Conservation (phyloP, 1,140 invertebrate genomes). For the Hyphantria cunea region DNA sequence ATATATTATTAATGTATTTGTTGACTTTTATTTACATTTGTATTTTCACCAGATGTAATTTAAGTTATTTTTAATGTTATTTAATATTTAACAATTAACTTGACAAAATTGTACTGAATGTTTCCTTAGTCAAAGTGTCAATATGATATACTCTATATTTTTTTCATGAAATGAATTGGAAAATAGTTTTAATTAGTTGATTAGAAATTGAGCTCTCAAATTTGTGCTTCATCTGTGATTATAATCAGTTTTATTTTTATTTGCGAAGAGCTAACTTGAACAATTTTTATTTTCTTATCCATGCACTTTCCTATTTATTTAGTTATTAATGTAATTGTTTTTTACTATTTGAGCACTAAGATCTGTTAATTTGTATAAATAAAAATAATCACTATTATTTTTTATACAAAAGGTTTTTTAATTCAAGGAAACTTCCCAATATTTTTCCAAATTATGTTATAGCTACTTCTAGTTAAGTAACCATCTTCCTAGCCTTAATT, state of each 20-base stretch:
- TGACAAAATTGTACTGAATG: slow-evolving; percentile 35
- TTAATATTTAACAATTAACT: slow-evolving; percentile 35
- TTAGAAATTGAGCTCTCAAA: slow-evolving; percentile 65
- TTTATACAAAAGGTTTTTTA: slow-evolving; percentile 35
- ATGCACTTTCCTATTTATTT: slow-evolving; percentile 79
- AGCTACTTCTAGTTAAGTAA: too few relatives aligned
- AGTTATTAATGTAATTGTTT: slow-evolving; percentile 66
- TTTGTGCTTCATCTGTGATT: slow-evolving; percentile 74
- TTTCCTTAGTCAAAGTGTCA: slow-evolving; percentile 32
- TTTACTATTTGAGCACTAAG: slow-evolving; percentile 76
- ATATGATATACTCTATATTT: slow-evolving; percentile 24
- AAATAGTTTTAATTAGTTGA: slow-evolving; percentile 30
- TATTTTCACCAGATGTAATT: slow-evolving; percentile 25
- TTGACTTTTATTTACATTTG: slow-evolving; percentile 28
- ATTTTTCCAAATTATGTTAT: too few relatives aligned
- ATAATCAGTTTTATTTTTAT: slow-evolving; percentile 66
- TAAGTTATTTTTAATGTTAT: slow-evolving; percentile 37
- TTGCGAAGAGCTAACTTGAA: slow-evolving; percentile 63
- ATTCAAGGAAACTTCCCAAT: background rate
- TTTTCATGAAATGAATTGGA: slow-evolving; percentile 32
- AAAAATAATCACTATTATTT: slow-evolving; percentile 57
- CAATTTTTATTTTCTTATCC: slow-evolving; percentile 66
- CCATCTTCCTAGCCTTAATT: too few relatives aligned
- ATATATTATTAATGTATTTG: slow-evolving; percentile 18
- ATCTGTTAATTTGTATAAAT: slow-evolving; percentile 78